phyloP scores from a whole-genome alignment of 1,140 invertebrate species.

The Heterodera schachtii region DNA sequence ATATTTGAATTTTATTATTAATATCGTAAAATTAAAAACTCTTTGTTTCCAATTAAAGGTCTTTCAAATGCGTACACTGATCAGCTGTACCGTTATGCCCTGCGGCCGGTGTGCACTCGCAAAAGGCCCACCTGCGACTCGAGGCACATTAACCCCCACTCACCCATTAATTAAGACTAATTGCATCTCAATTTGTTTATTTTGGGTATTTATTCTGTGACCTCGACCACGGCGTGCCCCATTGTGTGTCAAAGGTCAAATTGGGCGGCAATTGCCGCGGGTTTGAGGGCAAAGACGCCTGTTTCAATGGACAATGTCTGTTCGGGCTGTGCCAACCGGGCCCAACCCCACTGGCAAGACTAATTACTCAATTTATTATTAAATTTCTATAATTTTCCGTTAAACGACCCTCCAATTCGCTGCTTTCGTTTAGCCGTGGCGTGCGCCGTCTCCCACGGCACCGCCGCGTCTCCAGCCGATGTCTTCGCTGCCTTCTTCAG shows the following conservation, averaged over 20 bases:
- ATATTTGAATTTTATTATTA: no score
- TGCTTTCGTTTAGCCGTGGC: constrained; percentile 15
- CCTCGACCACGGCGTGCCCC: constrained; percentile 51
- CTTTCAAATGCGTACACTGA: constrained; percentile 64
- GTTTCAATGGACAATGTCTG: constrained; percentile 57
- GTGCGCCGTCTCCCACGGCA: constrained; percentile 14
- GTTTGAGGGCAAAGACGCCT: constrained; percentile 60
- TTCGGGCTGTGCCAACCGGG: constrained; percentile 59
- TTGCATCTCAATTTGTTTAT: not conserved
- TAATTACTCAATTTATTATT: not conserved
- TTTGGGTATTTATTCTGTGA: constrained; percentile 62
- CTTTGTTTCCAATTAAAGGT: no score
- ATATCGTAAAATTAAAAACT: not conserved
- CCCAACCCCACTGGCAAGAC: constrained; percentile 50
- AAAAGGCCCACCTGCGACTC: constrained; percentile 62
- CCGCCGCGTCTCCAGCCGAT: constrained; percentile 9
- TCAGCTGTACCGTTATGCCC: constrained; percentile 59
- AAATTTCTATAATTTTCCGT: not conserved
- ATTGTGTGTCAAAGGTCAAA: constrained; percentile 65
- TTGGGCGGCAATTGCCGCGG: constrained; percentile 57
- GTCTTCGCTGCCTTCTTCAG: not conserved
- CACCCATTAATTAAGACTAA: not conserved
- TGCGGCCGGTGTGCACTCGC: constrained; percentile 53
- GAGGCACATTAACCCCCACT: constrained; percentile 3
- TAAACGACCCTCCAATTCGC: no score